phyloP scores from a whole-genome alignment of 1,140 invertebrate genomes.

The Telenomus remus region DNA sequence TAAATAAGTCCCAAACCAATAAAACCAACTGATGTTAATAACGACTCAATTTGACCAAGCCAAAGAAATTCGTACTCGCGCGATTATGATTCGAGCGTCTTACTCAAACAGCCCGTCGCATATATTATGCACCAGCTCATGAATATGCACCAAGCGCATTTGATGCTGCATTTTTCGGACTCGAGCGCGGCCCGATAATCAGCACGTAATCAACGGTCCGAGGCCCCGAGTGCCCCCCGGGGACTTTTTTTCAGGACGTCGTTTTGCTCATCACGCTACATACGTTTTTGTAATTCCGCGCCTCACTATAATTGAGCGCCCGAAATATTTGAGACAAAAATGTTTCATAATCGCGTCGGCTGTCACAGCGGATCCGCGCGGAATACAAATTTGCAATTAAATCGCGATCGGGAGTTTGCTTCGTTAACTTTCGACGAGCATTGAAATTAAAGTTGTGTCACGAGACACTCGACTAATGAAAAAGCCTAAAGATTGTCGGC shows the following conservation, averaged over 20 bases:
- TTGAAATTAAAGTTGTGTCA: slow-evolving; percentile 47
- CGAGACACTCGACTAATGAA: slow-evolving; percentile 26
- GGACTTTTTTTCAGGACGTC: slow-evolving; percentile 6
- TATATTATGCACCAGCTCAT: slow-evolving; percentile 48
- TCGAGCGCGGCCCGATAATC: slow-evolving; percentile 35
- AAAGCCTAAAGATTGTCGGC: slow-evolving; percentile 9
- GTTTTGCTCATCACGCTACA: slow-evolving; percentile 14
- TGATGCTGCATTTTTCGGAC: slow-evolving; percentile 31
- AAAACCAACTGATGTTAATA: slow-evolving; percentile 42
- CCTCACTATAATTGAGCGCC: slow-evolving; percentile 22
- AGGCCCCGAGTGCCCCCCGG: slow-evolving; percentile 15
- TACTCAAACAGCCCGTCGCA: slow-evolving; percentile 21
- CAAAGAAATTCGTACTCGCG: slow-evolving; percentile 26
- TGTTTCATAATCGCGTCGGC: slow-evolving; percentile 23
- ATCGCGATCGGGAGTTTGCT: slow-evolving; percentile 21
- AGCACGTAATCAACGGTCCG: slow-evolving; percentile 33
- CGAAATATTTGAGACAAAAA: slow-evolving; percentile 19
- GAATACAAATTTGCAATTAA: slow-evolving; percentile 52
- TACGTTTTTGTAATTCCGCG: slow-evolving; percentile 35
- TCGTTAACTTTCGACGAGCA: slow-evolving; percentile 22
- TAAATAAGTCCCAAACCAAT: slow-evolving; percentile 27
- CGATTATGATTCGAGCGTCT: slow-evolving; percentile 36
- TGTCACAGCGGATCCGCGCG: slow-evolving; percentile 32
- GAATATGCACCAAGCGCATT: slow-evolving; percentile 41
- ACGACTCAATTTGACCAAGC: slow-evolving; percentile 41